Percentiles rank a stretch among this genome's conserved stretches.
These are phyloP conservation scores for Drosophila mercatorum DNA, from an alignment of 2,888 invertebrate species.

Conservation along the genomic window DNA sequence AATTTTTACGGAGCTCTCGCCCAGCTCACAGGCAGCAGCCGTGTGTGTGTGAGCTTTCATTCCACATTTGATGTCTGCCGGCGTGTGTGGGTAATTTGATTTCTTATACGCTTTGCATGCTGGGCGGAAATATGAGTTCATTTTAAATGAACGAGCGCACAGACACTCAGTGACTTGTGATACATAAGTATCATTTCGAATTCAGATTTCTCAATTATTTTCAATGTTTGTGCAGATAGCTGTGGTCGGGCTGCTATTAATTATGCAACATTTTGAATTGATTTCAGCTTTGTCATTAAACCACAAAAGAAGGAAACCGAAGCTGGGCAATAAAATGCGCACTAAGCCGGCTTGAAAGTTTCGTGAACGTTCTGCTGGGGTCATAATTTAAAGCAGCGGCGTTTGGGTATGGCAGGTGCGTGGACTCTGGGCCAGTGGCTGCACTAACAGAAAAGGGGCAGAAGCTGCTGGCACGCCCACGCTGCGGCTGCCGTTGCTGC, in stretches of 20 bases:
- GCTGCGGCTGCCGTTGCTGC: constrained; percentile 36
- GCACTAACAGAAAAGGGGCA: constrained; percentile 61
- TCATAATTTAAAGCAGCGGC: constrained; percentile 37
- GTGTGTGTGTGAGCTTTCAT: constrained; percentile 43
- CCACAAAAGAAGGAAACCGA: constrained; percentile 11
- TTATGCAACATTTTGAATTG: constrained; percentile 27
- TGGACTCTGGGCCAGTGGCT: constrained; percentile 29
- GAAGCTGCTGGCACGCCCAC: constrained; percentile 47
- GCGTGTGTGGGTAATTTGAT: constrained; percentile 46
- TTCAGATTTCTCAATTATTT: constrained; percentile 5
- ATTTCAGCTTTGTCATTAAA: constrained; percentile 40
- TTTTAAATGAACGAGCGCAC: constrained; percentile 3
- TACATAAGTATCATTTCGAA: neutral
- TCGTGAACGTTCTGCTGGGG: constrained; percentile 13
- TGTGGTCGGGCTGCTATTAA: constrained; percentile 3
- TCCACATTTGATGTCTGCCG: constrained; percentile 47
- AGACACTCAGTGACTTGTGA: neutral
- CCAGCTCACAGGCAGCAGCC: neutral
- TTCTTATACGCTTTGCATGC: constrained; percentile 29
- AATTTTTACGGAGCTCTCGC: constrained; percentile 34
- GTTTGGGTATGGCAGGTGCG: constrained; percentile 41
- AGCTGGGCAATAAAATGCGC: constrained; percentile 30
- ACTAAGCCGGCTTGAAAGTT: constrained; percentile 23
- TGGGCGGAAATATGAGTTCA: constrained; percentile 24
- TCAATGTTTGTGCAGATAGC: neutral